Evolutionary conservation across 2,888 invertebrate species (phyloP), one percentile per base, ranked within the genome.

Genomic region (Tetragonisca angustula): DNA sequence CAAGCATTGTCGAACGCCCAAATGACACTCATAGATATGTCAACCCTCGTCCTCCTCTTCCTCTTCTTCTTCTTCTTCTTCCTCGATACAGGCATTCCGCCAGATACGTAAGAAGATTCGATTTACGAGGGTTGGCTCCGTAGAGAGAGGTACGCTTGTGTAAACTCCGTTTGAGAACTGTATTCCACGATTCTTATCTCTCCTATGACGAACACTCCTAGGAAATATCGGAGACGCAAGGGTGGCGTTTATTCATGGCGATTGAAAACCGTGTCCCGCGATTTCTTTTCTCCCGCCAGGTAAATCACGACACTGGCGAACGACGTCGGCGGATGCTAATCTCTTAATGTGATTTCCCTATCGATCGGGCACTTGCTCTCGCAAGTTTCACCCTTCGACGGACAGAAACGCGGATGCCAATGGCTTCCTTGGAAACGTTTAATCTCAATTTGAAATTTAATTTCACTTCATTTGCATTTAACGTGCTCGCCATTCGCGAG

Each of bases 1-100:
- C 88, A 81, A 81, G 79, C 83, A 84, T 83, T 64, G 85, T 84
- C 81, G 89, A 86, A 89, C 85, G 71, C 71, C 50, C 78, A 76
- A 86, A 81, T 84, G 88, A 88, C 88, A 76, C 82, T 87, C 83
- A 68, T 83, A 81, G 88, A 86, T 83, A 83, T 77, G 76, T 86
- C 88, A 72, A 69, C 15, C 2, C 83, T 43, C 32, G 82, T 79
- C 24, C 43, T 6, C 17, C 2, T 19, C 27, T 13, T 43, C n/a
- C 19, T 19, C 70, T 9, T 59, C 59, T 6, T 19, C 21, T 2
- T 15, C 52, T 6, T 59, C 21, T 6, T 52, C 32, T 19, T 17
- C 32, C 24, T 17, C 62, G 43, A 62, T 27, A 54, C 74, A 24
- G 36, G 65, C 67, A 71, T 82, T 83, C 76, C 71, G 36, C 49